Conservation (phyloP, 2,888 invertebrate genomes). For the Pediacus dermestoides region DNA sequence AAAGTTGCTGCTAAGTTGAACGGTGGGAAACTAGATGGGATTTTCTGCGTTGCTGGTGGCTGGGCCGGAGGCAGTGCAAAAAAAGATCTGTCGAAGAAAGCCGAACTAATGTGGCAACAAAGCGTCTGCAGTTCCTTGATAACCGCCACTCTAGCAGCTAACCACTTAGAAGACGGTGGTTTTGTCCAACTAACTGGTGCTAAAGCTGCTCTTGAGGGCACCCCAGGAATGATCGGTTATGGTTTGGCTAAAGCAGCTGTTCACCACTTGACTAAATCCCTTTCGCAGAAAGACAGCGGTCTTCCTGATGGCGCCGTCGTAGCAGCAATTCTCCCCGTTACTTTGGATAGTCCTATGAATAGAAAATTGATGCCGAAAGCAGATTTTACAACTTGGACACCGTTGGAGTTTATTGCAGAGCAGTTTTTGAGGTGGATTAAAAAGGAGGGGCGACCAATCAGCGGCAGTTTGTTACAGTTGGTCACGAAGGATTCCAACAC, state of each 20-base stretch:
- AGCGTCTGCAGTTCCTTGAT: slow-evolving; percentile 97
- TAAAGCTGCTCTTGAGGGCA: slow-evolving; percentile 82
- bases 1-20: slow-evolving; percentile 65
- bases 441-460: slow-evolving; percentile 72
- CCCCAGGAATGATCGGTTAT: slow-evolving; percentile 69
- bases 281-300: slow-evolving; percentile 78
- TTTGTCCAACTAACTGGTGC: slow-evolving; percentile 92
- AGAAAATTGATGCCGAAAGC: slow-evolving; percentile 96
- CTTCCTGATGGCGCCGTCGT: slow-evolving; percentile 74
- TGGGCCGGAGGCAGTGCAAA: slow-evolving; percentile 96
- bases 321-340: slow-evolving; percentile 84
- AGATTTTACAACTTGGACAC: slow-evolving; percentile 90
- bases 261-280: slow-evolving; percentile 88
- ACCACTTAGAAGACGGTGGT: slow-evolving; percentile 85
- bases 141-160: slow-evolving; percentile 81
- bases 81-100: slow-evolving; percentile 85
- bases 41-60: slow-evolving; percentile 97
- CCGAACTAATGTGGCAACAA: slow-evolving; percentile 96
- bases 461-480: slow-evolving; percentile 84
- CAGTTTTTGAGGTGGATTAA: slow-evolving; percentile 83
- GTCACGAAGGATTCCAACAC: slow-evolving; percentile 84
- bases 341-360: slow-evolving; percentile 97
- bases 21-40: slow-evolving; percentile 84
- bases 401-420: slow-evolving; percentile 82
- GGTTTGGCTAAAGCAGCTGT: slow-evolving; percentile 87